Conservation (phyloP, 1,140 invertebrate genomes). For the Psix sp. region DNA sequence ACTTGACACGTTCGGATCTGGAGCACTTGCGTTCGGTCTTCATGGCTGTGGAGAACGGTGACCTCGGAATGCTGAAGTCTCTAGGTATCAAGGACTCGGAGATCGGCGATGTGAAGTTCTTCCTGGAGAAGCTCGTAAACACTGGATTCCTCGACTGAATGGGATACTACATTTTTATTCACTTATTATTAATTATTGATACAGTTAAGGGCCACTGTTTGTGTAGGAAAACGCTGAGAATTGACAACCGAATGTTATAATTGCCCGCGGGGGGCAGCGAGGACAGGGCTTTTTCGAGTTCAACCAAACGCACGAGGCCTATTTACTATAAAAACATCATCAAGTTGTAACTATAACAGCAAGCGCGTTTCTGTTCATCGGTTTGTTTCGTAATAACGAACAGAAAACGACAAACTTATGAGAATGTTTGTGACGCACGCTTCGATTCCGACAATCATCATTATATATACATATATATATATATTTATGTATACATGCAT, state of each 20-base stretch:
- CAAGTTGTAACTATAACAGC: conserved; percentile 22
- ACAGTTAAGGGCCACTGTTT: conserved; percentile 47
- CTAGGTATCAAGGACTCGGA: conserved; percentile 97
- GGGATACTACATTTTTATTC: conserved; percentile 41
- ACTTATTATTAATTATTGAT: conserved; percentile 42
- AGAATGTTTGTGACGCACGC: conserved; percentile 48
- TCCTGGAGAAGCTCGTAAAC: conserved; percentile 96
- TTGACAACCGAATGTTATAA: conserved; percentile 31
- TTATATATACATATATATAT: conserved; percentile 56
- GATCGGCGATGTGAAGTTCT: conserved; percentile 97
- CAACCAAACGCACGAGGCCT: conserved; percentile 56
- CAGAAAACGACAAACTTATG: neutral
- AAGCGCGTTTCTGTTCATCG: conserved; percentile 11
- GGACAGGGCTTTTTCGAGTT: conserved; percentile 40
- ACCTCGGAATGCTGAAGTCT: conserved; percentile 94
- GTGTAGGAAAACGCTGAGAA: conserved; percentile 16
- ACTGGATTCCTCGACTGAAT: conserved; percentile 96
- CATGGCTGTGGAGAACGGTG: conserved; percentile 97
- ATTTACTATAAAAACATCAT: conserved; percentile 52
- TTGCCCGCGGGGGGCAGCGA: conserved; percentile 48
- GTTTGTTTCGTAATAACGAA: conserved; percentile 7
- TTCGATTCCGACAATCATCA: conserved; percentile 61
- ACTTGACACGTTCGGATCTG: conserved; percentile 90
- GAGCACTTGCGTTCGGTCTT: conserved; percentile 95
- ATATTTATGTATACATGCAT: conserved; percentile 59